Percentiles rank a stretch among this genome's conserved stretches.
Evolutionary conservation across 2,888 invertebrate genomes (phyloP).

Genomic region (Alloscopus bannaensis): DNA sequence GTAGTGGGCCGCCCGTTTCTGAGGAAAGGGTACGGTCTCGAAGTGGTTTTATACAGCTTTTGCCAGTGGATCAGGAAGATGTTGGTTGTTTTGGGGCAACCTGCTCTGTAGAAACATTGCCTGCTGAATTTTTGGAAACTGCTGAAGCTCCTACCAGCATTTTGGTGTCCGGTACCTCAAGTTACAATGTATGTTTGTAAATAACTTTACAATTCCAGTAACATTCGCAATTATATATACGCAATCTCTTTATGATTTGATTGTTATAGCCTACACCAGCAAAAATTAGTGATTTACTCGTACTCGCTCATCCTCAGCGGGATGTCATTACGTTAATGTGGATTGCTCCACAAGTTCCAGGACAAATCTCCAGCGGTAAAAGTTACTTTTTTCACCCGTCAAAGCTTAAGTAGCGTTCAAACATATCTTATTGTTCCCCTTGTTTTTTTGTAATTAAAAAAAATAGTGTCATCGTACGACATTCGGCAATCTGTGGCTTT

Average conservation of each 20-base stretch:
- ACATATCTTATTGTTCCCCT: background rate
- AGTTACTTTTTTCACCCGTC: background rate
- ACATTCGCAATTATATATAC: too few species aligned
- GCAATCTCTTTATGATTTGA: background rate
- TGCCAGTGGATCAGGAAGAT: conserved; percentile 35
- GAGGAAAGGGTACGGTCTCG: too few species aligned
- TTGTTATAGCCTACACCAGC: conserved; percentile 20
- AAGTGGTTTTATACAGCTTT: too few species aligned
- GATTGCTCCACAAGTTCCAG: conserved; percentile 28
- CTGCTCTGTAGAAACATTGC: conserved; percentile 3
- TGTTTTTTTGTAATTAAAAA: too few species aligned
- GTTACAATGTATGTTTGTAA: conserved; percentile 5
- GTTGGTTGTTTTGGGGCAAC: conserved; percentile 23
- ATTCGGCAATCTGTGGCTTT: conserved; percentile 15
- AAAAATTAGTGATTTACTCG: conserved; percentile 5
- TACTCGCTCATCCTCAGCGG: background rate
- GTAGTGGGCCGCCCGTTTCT: too few species aligned
- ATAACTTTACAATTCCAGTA: too few species aligned
- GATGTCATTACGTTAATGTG: background rate
- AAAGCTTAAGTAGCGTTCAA: background rate
- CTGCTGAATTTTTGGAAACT: background rate
- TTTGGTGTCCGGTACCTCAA: background rate
- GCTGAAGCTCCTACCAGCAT: background rate
- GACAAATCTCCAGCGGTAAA: conserved; percentile 11
- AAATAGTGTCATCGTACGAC: conserved; percentile 29